Conservation (phyloP, 1,140 invertebrate genomes). For the Anoplophora glabripennis region DNA sequence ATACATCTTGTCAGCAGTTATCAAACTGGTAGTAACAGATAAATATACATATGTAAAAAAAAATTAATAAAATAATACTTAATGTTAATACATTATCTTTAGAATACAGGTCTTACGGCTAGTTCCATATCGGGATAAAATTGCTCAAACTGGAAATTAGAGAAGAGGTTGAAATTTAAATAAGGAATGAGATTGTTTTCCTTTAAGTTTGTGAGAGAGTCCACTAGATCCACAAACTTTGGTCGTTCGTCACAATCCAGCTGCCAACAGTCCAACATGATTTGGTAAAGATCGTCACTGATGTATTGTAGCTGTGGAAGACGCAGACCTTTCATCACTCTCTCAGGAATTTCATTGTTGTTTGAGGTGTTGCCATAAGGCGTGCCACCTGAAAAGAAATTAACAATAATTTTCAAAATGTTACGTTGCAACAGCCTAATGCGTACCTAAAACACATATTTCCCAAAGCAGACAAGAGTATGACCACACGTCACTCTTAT, state of each 20-base stretch:
- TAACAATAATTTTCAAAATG: not conserved
- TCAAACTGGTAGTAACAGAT: too few species aligned
- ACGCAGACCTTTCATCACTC: constrained; percentile 65
- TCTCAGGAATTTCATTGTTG: constrained; percentile 66
- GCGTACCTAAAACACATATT: constrained; percentile 66
- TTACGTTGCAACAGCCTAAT: constrained; percentile 1
- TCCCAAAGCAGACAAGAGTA: constrained; percentile 83
- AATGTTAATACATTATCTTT: not conserved
- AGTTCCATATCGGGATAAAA: constrained; percentile 44
- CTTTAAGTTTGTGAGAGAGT: constrained; percentile 39
- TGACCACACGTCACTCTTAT: constrained; percentile 78
- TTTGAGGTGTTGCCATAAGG: constrained; percentile 67
- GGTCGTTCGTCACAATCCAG: constrained; percentile 77
- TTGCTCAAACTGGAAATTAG: constrained; percentile 44
- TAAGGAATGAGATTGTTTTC: constrained; percentile 25
- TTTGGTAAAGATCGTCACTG: constrained; percentile 74
- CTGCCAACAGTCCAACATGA: constrained; percentile 83
- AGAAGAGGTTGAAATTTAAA: constrained; percentile 37
- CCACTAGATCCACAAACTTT: constrained; percentile 59
- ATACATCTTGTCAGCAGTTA: too few species aligned
- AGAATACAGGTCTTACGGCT: constrained; percentile 34
- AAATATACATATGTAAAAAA: too few species aligned
- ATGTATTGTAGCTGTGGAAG: constrained; percentile 70
- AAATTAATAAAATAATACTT: too few species aligned
- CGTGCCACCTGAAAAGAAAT: constrained; percentile 60